Evolutionary conservation across 2,888 invertebrate genomes (phyloP).

Genomic region (Linnaemya vulpina): DNA sequence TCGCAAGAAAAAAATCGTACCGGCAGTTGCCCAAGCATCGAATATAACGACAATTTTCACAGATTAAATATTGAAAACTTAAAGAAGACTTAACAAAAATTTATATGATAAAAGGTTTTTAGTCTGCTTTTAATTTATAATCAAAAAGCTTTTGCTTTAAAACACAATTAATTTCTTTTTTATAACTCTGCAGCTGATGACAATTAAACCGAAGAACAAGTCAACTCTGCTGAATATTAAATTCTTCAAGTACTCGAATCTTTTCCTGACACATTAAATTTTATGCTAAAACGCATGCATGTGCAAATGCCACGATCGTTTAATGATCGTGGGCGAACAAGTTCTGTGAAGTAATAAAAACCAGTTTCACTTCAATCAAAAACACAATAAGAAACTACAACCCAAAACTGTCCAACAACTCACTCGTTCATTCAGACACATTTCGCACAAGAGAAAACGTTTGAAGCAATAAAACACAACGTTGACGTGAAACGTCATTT

Average conservation of each 20-base stretch:
- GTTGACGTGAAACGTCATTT: conserved; percentile 3
- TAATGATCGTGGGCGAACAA: conserved; percentile 8
- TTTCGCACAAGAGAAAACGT: not conserved
- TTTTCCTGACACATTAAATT: not conserved
- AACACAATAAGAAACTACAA: conserved; percentile 6
- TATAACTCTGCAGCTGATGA: not conserved
- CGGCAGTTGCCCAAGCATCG: too few species aligned
- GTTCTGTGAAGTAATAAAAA: conserved; percentile 18
- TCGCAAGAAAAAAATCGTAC: too few species aligned
- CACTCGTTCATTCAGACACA: not conserved
- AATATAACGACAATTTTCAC: too few species aligned
- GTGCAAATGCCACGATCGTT: not conserved
- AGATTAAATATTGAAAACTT: too few species aligned
- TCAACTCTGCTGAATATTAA: not conserved
- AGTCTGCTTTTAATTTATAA: not conserved
- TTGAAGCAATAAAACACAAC: conserved; percentile 38
- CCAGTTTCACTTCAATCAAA: conserved; percentile 26
- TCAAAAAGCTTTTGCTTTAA: not conserved
- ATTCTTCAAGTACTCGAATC: not conserved
- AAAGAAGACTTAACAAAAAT: too few species aligned
- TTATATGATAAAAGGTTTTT: too few species aligned
- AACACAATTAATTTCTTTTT: not conserved
- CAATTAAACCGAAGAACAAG: not conserved
- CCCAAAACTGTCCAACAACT: conserved; percentile 5
- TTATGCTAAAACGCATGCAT: not conserved